These are phyloP conservation scores for Gallinago jamesoni DNA, from an alignment of 2,113 vertebrate species.

Conservation along the genomic window DNA sequence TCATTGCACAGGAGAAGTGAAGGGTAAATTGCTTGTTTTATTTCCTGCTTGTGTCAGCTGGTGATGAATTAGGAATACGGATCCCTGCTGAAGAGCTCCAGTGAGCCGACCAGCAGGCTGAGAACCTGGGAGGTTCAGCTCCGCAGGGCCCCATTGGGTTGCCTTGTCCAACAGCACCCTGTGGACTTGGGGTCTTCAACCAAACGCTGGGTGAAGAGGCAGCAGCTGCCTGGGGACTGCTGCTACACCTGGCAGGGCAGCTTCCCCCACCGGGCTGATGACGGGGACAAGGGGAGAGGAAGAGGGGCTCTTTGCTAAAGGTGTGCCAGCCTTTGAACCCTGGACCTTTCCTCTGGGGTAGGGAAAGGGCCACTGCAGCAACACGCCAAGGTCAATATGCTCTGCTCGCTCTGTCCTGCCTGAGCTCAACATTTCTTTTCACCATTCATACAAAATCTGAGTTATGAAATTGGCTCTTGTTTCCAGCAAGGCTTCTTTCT, in stretches of 20 bases:
- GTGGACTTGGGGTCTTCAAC: not conserved
- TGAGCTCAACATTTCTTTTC: not conserved
- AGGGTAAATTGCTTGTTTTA: constrained; percentile 54
- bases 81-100: not conserved
- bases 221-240: not conserved
- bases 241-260: not conserved
- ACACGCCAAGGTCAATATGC: not conserved
- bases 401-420: not conserved
- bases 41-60: constrained; percentile 55
- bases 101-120: not conserved
- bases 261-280: not conserved
- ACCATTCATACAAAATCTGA: not conserved
- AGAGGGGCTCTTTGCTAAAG: not conserved
- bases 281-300: not conserved
- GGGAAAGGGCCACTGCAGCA: not conserved
- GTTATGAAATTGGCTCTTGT: not conserved
- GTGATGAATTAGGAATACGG: constrained; percentile 71
- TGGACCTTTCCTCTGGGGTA: not conserved
- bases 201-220: not conserved
- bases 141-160: not conserved
- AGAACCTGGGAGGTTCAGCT: not conserved
- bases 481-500: not conserved
- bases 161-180: not conserved
- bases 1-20: constrained; percentile 58
- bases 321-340: not conserved